These are phyloP conservation scores for Typhlomys cinereus DNA, from an alignment of 2,113 vertebrate species.

Conservation along the genomic window DNA sequence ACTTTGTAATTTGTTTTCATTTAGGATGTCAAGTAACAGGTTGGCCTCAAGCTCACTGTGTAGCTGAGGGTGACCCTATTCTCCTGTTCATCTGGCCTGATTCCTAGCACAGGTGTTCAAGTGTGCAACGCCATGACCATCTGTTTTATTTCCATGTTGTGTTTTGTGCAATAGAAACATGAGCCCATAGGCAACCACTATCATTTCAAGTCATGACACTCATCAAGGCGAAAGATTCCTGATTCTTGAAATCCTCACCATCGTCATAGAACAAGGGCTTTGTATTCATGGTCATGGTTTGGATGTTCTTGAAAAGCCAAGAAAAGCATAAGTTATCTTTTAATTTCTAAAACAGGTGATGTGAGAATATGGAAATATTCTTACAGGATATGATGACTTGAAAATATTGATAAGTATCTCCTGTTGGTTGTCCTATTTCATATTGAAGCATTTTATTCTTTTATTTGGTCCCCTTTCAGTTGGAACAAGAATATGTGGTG, in stretches of 20 bases:
- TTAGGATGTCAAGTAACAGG: not conserved
- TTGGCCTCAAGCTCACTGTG: not conserved
- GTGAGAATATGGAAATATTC: not conserved
- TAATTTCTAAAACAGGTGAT: not conserved
- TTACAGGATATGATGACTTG: not conserved
- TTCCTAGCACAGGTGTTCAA: not conserved
- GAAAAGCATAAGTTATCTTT: not conserved
- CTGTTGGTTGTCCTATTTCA: not conserved
- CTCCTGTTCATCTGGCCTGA: not conserved
- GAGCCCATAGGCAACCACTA: not conserved
- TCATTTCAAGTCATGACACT: not conserved
- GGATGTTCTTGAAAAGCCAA: not conserved
- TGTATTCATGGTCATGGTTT: not conserved
- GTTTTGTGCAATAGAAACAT: not conserved
- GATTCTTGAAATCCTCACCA: not conserved
- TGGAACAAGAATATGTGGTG: not conserved
- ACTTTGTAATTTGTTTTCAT: too few species aligned
- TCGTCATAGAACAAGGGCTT: not conserved
- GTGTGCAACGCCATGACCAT: not conserved
- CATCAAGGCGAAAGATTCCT: not conserved
- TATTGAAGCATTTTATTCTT: not conserved
- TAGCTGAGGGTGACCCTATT: not conserved
- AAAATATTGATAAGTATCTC: not conserved
- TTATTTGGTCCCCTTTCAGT: conserved; percentile 19
- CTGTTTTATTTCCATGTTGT: not conserved